phyloP scores from a whole-genome alignment of 2,888 invertebrate genomes.

The Ophion obscuratus region DNA sequence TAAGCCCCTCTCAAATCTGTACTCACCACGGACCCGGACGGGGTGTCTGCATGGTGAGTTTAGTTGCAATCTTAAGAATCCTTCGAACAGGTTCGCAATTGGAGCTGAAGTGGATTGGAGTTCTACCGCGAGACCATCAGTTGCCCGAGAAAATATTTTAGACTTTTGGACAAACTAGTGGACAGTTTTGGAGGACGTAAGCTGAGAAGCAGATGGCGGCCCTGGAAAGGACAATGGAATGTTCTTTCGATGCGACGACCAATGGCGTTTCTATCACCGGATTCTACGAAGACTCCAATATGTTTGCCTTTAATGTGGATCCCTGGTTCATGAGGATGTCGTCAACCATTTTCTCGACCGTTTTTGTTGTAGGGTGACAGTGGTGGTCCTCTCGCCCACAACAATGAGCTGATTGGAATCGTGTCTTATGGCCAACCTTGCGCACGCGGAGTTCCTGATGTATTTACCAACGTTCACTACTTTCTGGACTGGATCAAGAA shows the following conservation, averaged over 20 bases:
- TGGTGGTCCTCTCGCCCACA: conserved; percentile 63
- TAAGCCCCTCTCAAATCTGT: conserved; percentile 48
- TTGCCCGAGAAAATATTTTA: too few relatives aligned
- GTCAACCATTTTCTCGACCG: neutral
- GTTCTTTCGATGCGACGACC: neutral
- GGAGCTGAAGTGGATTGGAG: neutral
- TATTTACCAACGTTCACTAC: conserved; percentile 59
- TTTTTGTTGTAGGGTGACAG: conserved; percentile 64
- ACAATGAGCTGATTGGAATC: conserved; percentile 61
- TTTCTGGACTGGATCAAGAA: conserved; percentile 22
- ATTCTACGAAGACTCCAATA: neutral
- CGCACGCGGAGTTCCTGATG: conserved; percentile 63
- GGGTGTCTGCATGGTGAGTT: conserved; percentile 49
- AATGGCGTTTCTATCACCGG: too few relatives aligned
- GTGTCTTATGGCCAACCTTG: conserved; percentile 68
- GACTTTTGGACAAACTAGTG: neutral
- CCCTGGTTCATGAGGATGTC: neutral
- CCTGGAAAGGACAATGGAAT: neutral
- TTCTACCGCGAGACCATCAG: neutral
- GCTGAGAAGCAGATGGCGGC: neutral
- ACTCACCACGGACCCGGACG: conserved; percentile 20
- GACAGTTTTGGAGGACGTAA: neutral
- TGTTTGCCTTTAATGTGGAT: neutral
- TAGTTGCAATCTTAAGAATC: neutral
- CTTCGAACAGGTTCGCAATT: neutral